Evolutionary conservation across 2,113 vertebrate genomes (phyloP).

Genomic region (Cygnus atratus): DNA sequence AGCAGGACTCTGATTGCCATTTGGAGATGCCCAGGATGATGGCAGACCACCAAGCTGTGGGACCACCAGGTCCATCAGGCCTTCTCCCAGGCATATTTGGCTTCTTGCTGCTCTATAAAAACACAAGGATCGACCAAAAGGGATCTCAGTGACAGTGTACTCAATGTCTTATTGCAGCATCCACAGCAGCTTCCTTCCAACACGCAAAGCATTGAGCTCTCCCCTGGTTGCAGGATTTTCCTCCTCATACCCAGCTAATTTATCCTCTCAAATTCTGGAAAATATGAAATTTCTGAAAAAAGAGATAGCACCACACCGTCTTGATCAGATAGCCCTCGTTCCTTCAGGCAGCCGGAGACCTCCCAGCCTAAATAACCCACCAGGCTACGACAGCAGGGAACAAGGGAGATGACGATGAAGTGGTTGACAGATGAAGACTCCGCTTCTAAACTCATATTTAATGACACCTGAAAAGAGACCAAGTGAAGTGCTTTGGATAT

Average conservation of each 20-base stretch:
- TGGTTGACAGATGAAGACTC: background rate
- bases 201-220: background rate
- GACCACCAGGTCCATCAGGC: fast-evolving
- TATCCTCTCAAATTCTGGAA: background rate
- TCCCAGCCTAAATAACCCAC: background rate
- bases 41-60: background rate
- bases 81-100: background rate
- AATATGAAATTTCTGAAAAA: background rate
- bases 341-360: background rate
- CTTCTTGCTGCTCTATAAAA: background rate
- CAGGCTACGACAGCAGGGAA: background rate
- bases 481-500: background rate
- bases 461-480: background rate
- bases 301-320: background rate
- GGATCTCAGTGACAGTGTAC: background rate
- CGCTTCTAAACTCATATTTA: background rate
- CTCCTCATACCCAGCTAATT: background rate
- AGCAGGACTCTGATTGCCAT: background rate
- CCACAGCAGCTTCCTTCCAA: background rate
- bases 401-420: background rate
- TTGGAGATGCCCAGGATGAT: background rate
- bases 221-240: background rate
- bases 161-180: fast-evolving
- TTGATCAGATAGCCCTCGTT: background rate
- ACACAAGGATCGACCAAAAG: background rate